Evolutionary conservation across 1,140 invertebrate species (phyloP).

Genomic region (Listronotus bonariensis): DNA sequence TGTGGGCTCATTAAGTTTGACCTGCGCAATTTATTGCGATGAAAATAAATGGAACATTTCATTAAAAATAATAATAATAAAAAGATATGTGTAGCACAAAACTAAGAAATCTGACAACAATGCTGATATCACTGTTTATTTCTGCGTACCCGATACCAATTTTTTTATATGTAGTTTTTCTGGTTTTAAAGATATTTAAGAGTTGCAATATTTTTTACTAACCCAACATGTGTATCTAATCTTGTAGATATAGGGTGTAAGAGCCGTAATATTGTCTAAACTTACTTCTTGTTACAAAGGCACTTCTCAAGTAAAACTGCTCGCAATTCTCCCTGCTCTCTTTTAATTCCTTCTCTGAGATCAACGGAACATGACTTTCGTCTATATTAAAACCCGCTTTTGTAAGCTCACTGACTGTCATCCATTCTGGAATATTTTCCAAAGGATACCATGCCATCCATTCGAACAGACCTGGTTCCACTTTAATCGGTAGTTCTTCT

Average conservation of each 20-base stretch:
- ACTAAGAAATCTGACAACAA: too few species aligned
- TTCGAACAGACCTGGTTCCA: conserved; percentile 89
- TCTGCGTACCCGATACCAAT: too few species aligned
- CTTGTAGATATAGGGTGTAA: neutral
- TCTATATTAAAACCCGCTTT: conserved; percentile 80
- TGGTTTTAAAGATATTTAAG: too few species aligned
- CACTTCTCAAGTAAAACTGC: conserved; percentile 76
- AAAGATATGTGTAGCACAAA: too few species aligned
- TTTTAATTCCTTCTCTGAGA: conserved; percentile 63
- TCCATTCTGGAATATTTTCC: conserved; percentile 77
- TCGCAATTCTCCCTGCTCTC: conserved; percentile 66
- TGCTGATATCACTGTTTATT: too few species aligned
- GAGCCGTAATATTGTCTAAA: neutral
- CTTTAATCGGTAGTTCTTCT: conserved; percentile 47
- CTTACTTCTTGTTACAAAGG: conserved; percentile 56
- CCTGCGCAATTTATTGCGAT: too few species aligned
- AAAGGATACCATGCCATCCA: conserved; percentile 89
- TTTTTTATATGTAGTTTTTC: too few species aligned
- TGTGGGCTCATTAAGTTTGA: too few species aligned
- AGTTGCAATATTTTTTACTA: too few species aligned
- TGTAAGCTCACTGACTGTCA: conserved; percentile 73
- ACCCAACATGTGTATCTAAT: neutral
- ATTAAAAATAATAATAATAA: too few species aligned
- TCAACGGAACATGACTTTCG: conserved; percentile 68
- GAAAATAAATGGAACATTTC: too few species aligned